Evolutionary conservation across 2,113 vertebrate species (phyloP), one percentile per base, ranked within the genome.

Genomic region (Craseonycteris thonglongyai): DNA sequence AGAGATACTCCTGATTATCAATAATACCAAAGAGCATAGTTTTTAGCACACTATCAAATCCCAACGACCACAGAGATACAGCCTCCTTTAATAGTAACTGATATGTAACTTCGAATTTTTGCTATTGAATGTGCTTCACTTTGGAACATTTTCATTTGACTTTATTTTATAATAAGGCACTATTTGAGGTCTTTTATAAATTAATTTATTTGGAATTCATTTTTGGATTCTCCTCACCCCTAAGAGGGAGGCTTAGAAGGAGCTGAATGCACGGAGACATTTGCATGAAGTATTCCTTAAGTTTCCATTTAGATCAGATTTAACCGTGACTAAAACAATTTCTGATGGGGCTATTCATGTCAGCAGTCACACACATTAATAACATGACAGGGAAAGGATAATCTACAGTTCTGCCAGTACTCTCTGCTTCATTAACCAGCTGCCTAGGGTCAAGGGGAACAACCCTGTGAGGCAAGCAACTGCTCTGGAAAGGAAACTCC

Each of bases 301-400:
- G 45, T 95, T 97, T 95, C 76, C 22, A 10, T 1, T 87, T 76
- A 94, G 63, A 91, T 45, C 90, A 93, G 11, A 65, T 33, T 85
- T 78, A 81, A 65, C 47, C 10, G 66, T 11, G 26, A 93, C 35
- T 89, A 51, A 91, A 91, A 91, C 38, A 79, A 83, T 68, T 80
- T 90, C 65, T 42, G 49, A 91, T 47, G 15, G 45, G 26, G 26
- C 22, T 74, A n/a, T 69, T 95, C 65, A 92, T 30, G 56, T 75
- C 94, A 95, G 76, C 51, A 92, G 30, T 90, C 75, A 68, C 16
- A 13, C 4, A 68, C 38, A 56, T 40, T 90, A 84, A 81, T 71
- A 42, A 49, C 21, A 83, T 12, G 42, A 81, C 8, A 42, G 75
- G 47, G 86, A 65, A 61, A 78, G 35, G 42, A 21, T 21, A 65